Percentiles rank a stretch among this genome's conserved stretches.
phyloP scores from a whole-genome alignment of 2,113 vertebrate species.

The human region DNA sequence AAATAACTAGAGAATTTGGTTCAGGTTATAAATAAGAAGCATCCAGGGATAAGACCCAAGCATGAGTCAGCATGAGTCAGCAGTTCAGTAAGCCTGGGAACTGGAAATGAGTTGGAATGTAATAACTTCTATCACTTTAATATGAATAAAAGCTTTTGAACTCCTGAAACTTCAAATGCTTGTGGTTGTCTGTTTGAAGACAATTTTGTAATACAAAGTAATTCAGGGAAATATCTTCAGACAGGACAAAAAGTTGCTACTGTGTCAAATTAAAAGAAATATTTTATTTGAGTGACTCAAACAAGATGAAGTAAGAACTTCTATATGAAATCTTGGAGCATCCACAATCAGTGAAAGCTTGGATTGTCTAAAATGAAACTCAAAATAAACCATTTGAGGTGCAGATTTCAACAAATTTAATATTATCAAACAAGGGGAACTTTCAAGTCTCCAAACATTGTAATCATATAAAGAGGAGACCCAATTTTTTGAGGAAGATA shows the following conservation, averaged over 20 bases:
- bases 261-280: conserved; percentile 45
- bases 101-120: conserved; percentile 54
- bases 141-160: conserved; percentile 60
- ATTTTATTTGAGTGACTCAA: conserved; percentile 44
- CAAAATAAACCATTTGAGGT: not conserved
- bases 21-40: conserved; percentile 50
- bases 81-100: conserved; percentile 72
- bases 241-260: not conserved
- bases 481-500: not conserved
- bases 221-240: conserved; percentile 65
- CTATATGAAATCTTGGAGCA: not conserved
- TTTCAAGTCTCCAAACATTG: not conserved
- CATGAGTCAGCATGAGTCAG: conserved; percentile 75
- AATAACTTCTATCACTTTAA: conserved; percentile 58
- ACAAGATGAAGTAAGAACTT: conserved; percentile 44
- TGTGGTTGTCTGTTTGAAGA: conserved; percentile 70
- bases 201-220: conserved; percentile 66
- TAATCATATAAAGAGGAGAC: not conserved
- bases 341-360: conserved; percentile 32
- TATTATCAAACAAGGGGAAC: not conserved
- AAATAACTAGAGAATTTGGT: conserved; percentile 56
- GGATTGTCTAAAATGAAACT: not conserved
- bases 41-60: conserved; percentile 29
- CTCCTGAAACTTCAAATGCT: conserved; percentile 61
- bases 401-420: not conserved